Evolutionary conservation across 2,888 invertebrate genomes (phyloP), one percentile per base, ranked within the genome.

Genomic region (Ecliptopera silaceata): DNA sequence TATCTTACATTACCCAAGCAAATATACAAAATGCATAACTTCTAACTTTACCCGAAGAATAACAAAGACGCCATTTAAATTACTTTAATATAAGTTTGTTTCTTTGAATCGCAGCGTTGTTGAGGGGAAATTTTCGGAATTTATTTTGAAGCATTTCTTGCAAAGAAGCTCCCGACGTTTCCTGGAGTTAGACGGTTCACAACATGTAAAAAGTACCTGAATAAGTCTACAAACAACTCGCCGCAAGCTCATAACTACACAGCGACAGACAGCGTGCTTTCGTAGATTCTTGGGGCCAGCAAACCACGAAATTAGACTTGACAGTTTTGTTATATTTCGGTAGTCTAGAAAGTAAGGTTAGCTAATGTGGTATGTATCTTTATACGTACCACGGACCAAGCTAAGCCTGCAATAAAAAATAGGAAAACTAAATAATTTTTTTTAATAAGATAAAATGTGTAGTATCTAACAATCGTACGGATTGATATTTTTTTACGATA

Each of bases 61-160:
- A 82, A 84, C 83, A 84, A 84, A 84, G 84, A 79, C 74, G 79
- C 79, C 72, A 82, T 84, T 86, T 82, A 83, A 85, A 86, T 84
- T 85, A 80, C 82, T 86, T 84, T 82, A 83, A 80, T 83, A 83
- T 77, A 84, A 86, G 76, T 86, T 83, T 85, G 82, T 85, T 85
- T 84, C 82, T 83, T 80, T 79, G 82, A 84, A 83, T 84, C 76
- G 79, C 79, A 74, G 83, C 76, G 80, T 77, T 77, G 79, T 77
- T 77, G 78, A 77, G 76, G 78, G 82, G 80, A 80, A 81, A 86
- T 85, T 84, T 86, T 86, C 71, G 86, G 86, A 86, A 90, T 89
- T 82, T 79, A 79, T 80, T 84, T 80, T 81, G 82, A 83, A 85
- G 79, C 80, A 83, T 86, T 86, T 84, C 83, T 82, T 77, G 77